Percentiles rank a stretch among this genome's conserved stretches.
These are phyloP conservation scores for Eulemur mongoz DNA, from an alignment of 2,797 vertebrate genomes.

Conservation along the genomic window DNA sequence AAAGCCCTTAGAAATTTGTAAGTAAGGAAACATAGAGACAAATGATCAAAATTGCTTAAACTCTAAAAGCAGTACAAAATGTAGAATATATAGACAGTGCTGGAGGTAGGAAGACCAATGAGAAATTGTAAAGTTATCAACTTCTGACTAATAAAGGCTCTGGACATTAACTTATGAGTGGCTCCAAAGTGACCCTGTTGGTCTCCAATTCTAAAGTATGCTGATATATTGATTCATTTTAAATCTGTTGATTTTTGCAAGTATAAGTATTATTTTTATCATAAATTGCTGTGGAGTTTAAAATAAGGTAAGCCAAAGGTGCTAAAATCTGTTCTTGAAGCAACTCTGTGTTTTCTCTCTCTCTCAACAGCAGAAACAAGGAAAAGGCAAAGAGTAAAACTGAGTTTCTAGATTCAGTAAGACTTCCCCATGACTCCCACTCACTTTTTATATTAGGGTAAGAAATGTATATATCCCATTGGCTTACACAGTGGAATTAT, in stretches of 20 bases:
- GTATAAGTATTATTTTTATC: background rate
- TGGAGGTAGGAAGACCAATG: background rate
- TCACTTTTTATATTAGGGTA: conserved; percentile 52
- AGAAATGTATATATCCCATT: conserved; percentile 46
- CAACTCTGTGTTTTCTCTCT: background rate
- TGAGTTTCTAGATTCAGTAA: background rate
- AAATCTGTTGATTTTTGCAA: background rate
- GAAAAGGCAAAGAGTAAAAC: background rate
- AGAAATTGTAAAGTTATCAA: background rate
- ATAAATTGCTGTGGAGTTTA: background rate
- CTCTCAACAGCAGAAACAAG: background rate
- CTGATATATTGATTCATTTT: background rate
- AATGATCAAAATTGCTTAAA: background rate
- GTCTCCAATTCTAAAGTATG: background rate
- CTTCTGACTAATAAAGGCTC: background rate
- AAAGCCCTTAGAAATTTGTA: background rate
- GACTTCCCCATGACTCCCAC: background rate
- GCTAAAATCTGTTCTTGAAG: background rate
- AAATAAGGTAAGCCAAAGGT: background rate
- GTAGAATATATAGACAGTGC: background rate
- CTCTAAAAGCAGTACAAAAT: background rate
- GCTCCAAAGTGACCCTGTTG: background rate
- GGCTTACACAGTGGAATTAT: conserved; percentile 36
- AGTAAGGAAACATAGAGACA: background rate
- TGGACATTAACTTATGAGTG: background rate